A percentile compares a stretch with the other conserved stretches of the same genome.
Conservation (phyloP, 2,113 vertebrate genomes). For the Cathartes aura region DNA sequence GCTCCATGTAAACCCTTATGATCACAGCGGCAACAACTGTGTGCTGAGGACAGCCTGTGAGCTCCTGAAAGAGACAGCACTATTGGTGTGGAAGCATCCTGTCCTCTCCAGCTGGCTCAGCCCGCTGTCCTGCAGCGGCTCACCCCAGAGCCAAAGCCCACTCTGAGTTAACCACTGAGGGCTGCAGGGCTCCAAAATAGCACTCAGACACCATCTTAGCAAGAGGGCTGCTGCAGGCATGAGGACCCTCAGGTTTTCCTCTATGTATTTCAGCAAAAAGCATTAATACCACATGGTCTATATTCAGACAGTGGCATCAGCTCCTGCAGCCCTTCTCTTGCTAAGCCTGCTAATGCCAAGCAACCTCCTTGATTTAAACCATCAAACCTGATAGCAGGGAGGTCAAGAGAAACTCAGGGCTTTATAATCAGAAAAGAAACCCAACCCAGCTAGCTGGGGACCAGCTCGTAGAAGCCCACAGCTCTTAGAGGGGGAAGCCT, state of each 20-base stretch:
- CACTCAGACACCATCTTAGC: neutral
- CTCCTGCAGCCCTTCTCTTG: neutral
- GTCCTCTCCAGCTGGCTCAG: neutral
- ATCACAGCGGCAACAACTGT: neutral
- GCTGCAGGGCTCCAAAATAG: neutral
- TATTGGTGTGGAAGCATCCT: neutral
- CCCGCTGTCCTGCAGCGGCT: neutral
- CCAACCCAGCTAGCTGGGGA: neutral
- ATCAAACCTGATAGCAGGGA: neutral
- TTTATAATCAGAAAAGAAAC: neutral
- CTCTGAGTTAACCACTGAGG: neutral
- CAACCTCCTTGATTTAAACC: neutral
- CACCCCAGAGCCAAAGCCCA: neutral
- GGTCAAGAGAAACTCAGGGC: neutral
- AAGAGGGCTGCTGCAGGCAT: neutral
- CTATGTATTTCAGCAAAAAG: neutral
- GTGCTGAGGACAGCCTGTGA: neutral
- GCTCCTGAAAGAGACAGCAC: neutral
- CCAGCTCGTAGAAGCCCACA: neutral
- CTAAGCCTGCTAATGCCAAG: neutral
- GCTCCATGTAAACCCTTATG: neutral
- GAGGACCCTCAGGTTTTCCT: neutral
- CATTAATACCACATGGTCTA: neutral
- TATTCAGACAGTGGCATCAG: neutral
- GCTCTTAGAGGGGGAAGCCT: neutral